Evolutionary conservation across 2,888 invertebrate genomes (phyloP), one percentile per base, ranked within the genome.

Genomic region (Caenorhabditis plicata): DNA sequence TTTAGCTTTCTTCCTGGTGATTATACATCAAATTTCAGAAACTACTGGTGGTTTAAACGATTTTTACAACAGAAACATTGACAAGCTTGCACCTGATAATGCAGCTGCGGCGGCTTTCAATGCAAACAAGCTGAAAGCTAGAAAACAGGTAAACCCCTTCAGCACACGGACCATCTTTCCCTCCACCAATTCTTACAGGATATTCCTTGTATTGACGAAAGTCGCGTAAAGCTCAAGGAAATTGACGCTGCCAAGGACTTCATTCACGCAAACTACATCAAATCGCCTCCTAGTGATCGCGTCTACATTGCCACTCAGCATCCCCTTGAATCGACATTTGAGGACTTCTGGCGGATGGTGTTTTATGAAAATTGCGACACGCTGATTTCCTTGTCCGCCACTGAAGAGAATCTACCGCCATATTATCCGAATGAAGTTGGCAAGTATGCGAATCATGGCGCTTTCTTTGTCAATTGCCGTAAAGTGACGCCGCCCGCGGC

Each of bases 281-380:
- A 53, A 20, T 44, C 49, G 0, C 32, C 38, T 8, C 47, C 42
- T 0, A 36, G 45, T 27, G 46, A 53, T 9, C 31, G 49, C 0
- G 36, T 40, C 26, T 60, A 46, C 38, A 53, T 60, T 33, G 60
- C 48, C 1, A 36, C 53, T 2, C 60, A 61, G 17, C 61, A 61
- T 43, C 61, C 61, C 1, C 47, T 61, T 45, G 53, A 61, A 25
- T 15, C 42, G 19, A 48, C 43, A n/a, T 51, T 26, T 26, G 54
- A 43, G 29, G 54, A 61, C 22, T 61, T 54, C 29, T 61, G 61
- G 61, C 42, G 47, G 22, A 61, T 61, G 61, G 49, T 61, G 3
- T 54, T 61, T 23, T 50, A 61, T 29, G 50, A 61, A 8, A 50
- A 61, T n/a, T 35, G 50, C n/a, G 54, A 54, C n/a, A 31, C 39